Evolutionary conservation across 1,140 invertebrate species (phyloP).

Genomic region (Ostrea edulis): DNA sequence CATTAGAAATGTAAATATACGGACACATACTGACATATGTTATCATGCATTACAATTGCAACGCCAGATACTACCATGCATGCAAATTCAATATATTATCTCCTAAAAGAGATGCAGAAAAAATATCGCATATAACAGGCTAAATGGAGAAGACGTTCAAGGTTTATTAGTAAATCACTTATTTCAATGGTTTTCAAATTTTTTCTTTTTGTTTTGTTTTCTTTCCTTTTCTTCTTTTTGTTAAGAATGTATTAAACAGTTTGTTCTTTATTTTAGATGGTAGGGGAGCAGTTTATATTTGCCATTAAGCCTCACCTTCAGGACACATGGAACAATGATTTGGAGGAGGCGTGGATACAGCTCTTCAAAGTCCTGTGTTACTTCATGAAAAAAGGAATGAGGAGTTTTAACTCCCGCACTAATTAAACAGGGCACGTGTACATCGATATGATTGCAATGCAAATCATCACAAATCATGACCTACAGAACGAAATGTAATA

Average conservation of each 20-base stretch:
- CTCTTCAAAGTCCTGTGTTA: conserved; percentile 53
- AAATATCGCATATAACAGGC: not conserved
- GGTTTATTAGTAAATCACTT: not conserved
- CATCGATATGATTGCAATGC: not conserved
- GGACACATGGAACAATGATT: conserved; percentile 47
- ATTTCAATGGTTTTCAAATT: not conserved
- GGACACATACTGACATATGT: too few relatives aligned
- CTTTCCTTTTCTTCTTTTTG: too few relatives aligned
- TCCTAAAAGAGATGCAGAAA: not conserved
- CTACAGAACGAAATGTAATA: too few relatives aligned
- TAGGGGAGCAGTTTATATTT: conserved; percentile 55
- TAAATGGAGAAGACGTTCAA: not conserved
- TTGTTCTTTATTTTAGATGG: conserved; percentile 48
- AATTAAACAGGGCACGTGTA: not conserved
- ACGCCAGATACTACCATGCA: too few relatives aligned
- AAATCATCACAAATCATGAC: too few relatives aligned
- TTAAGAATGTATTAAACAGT: too few relatives aligned
- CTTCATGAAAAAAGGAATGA: conserved; percentile 54
- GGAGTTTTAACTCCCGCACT: not conserved
- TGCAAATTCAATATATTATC: too few relatives aligned
- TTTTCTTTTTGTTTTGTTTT: not conserved
- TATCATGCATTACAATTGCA: too few relatives aligned
- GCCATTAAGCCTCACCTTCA: conserved; percentile 57
- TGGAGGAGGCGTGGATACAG: conserved; percentile 54
- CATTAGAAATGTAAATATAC: too few relatives aligned